These are phyloP conservation scores for Aspidoscelis tigris DNA, from an alignment of 2,113 vertebrate genomes.

Conservation along the genomic window DNA sequence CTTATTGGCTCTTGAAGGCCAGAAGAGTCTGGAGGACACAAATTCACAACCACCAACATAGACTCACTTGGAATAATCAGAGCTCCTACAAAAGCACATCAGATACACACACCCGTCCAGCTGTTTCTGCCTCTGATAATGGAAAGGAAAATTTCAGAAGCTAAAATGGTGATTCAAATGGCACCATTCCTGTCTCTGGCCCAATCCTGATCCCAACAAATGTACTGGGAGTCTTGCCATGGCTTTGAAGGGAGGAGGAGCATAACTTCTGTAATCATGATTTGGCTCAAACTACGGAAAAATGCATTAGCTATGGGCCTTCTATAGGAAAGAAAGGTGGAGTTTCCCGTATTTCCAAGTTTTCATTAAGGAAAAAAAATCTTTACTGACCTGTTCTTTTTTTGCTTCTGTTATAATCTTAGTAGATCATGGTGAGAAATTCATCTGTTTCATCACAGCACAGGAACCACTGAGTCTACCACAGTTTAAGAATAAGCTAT, in stretches of 20 bases:
- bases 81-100: neutral
- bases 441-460: neutral
- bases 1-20: no score
- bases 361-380: slow-evolving; percentile 28
- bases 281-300: slow-evolving; percentile 49
- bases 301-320: slow-evolving; percentile 19
- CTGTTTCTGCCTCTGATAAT: neutral
- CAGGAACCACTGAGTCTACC: slow-evolving; percentile 36
- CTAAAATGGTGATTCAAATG: neutral
- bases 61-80: neutral
- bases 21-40: no score
- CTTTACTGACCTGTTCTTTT: neutral
- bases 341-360: slow-evolving; percentile 27
- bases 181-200: neutral
- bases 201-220: slow-evolving; percentile 23
- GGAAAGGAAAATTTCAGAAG: neutral
- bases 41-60: neutral
- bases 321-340: slow-evolving; percentile 34
- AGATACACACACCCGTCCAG: neutral
- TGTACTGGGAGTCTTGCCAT: slow-evolving; percentile 40
- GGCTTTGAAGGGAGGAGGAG: slow-evolving; percentile 27
- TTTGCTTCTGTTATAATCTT: neutral
- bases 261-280: slow-evolving; percentile 7
- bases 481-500: slow-evolving; percentile 39
- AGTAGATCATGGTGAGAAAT: slow-evolving; percentile 22